These are phyloP conservation scores for Seira musarum DNA, from an alignment of 2,888 invertebrate genomes.

Conservation along the genomic window DNA sequence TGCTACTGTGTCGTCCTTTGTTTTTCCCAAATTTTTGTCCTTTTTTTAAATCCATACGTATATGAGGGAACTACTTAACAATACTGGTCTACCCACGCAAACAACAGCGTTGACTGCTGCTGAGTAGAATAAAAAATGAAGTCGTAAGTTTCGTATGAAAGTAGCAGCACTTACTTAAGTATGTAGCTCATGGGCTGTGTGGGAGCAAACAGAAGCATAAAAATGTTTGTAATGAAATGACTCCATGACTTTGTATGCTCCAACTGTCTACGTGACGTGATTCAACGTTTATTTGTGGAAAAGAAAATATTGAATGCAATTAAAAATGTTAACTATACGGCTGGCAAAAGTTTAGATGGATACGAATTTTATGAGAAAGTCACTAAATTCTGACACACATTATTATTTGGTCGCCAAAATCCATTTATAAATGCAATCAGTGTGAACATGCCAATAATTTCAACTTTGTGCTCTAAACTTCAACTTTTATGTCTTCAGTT, in stretches of 20 bases:
- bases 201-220: not conserved
- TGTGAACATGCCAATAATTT: not conserved
- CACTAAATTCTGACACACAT: not conserved
- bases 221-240: not conserved
- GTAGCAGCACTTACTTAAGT: not conserved
- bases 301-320: no score
- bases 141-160: not conserved
- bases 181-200: not conserved
- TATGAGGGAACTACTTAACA: not conserved
- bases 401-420: not conserved
- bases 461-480: no score
- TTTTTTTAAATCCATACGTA: no score
- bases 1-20: not conserved
- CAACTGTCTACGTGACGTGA: constrained; percentile 42
- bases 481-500: no score
- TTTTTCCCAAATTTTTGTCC: not conserved
- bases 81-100: not conserved
- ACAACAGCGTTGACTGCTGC: not conserved
- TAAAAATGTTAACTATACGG: no score
- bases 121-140: not conserved
- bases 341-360: no score
- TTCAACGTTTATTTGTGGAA: constrained; percentile 27
- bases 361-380: not conserved
- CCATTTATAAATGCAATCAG: not conserved
- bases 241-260: not conserved